Percentiles rank a stretch among this genome's conserved stretches.
Conservation (phyloP, 2,888 invertebrate species). For the Allacma fusca region DNA sequence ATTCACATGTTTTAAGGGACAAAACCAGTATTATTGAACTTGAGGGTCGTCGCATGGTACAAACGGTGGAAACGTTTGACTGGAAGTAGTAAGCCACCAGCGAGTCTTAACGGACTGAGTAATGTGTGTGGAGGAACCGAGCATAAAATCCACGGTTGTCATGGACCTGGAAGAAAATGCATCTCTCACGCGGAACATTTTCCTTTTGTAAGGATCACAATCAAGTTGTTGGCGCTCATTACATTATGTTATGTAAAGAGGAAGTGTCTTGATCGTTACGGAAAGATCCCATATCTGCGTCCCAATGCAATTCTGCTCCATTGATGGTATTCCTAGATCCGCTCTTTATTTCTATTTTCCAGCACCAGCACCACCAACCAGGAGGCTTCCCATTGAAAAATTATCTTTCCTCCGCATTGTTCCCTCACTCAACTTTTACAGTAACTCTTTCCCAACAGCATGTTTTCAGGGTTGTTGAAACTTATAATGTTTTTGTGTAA, state of each 20-base stretch:
- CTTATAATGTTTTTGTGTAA: too few relatives aligned
- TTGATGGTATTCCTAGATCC: constrained; percentile 12
- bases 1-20: not conserved
- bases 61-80: too few relatives aligned
- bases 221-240: not conserved
- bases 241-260: constrained; percentile 39
- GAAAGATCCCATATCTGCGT: constrained; percentile 44
- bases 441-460: not conserved
- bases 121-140: not conserved
- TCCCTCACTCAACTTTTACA: not conserved
- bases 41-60: too few relatives aligned
- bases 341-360: constrained; percentile 6
- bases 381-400: too few relatives aligned
- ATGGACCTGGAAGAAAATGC: too few relatives aligned
- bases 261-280: constrained; percentile 49
- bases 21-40: too few relatives aligned
- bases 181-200: too few relatives aligned
- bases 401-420: too few relatives aligned
- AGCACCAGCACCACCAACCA: constrained; percentile 10
- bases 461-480: constrained; percentile 2
- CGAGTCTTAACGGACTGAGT: not conserved
- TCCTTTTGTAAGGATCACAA: not conserved
- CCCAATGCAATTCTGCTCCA: constrained; percentile 37
- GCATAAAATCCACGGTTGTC: constrained; percentile 4
- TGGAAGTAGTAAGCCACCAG: not conserved